Conservation (phyloP, 2,113 vertebrate genomes). For the Ploceus nigricollis region DNA sequence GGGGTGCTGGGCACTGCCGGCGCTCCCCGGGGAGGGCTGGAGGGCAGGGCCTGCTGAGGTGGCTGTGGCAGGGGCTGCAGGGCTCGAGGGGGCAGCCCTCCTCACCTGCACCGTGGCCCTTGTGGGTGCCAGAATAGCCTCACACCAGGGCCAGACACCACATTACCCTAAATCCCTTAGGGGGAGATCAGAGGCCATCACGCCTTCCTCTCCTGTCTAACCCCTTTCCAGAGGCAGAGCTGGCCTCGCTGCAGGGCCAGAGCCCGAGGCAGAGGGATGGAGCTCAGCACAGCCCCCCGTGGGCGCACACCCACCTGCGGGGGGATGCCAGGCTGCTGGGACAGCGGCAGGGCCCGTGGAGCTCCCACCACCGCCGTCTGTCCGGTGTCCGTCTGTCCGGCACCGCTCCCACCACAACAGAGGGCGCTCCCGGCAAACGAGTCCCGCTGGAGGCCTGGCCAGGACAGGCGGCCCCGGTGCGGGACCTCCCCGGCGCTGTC, state of each 20-base stretch:
- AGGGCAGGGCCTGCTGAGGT: neutral
- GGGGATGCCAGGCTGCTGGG: neutral
- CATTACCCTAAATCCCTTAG: neutral
- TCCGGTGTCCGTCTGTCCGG: neutral
- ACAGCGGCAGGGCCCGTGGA: fast-evolving
- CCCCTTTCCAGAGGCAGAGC: neutral
- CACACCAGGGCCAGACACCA: neutral
- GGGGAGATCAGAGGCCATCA: neutral
- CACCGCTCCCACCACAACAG: neutral
- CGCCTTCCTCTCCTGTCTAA: fast-evolving
- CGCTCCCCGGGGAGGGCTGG: neutral
- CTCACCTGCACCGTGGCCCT: fast-evolving
- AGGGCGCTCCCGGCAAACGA: neutral
- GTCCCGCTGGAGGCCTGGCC: neutral
- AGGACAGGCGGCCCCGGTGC: fast-evolving
- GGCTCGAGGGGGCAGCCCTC: neutral
- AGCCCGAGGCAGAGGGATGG: neutral
- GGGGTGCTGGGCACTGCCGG: fast-evolving
- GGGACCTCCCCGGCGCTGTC: neutral
- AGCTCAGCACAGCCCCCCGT: neutral
- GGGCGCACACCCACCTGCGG: neutral
- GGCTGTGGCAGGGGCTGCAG: fast-evolving
- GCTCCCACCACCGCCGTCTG: fast-evolving
- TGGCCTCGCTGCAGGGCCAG: neutral
- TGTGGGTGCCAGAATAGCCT: neutral